Evolutionary conservation across 2,888 invertebrate species (phyloP).

Genomic region (Xylota segnis): DNA sequence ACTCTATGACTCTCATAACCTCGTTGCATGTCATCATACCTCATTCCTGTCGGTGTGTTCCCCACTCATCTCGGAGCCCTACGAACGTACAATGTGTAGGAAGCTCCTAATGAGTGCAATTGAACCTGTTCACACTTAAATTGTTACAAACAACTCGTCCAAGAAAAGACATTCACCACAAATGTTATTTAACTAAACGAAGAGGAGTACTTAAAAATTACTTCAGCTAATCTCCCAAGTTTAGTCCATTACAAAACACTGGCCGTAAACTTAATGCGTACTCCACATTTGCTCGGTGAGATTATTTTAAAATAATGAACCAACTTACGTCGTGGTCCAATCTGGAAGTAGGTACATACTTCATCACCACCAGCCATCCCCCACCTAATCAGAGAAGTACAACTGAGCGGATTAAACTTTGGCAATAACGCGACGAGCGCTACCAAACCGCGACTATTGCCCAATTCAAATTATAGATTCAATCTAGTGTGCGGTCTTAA

Average conservation of each 20-base stretch:
- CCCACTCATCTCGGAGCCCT: too few relatives aligned
- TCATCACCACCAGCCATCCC: constrained; percentile 18
- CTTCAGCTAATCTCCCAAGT: constrained; percentile 11
- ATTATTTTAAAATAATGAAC: constrained; percentile 55
- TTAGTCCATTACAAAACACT: constrained; percentile 13
- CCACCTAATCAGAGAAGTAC: constrained; percentile 23
- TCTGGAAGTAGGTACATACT: constrained; percentile 7
- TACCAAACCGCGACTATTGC: constrained; percentile 48
- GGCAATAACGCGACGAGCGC: constrained; percentile 9
- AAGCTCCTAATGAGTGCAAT: too few relatives aligned
- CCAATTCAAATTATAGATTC: constrained; percentile 69
- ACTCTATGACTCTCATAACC: too few relatives aligned
- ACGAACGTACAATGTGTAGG: too few relatives aligned
- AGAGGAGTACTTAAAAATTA: constrained; percentile 13
- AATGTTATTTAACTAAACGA: constrained; percentile 5
- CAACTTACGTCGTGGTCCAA: constrained; percentile 37
- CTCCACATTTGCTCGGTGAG: constrained; percentile 11
- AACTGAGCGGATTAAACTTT: constrained; percentile 43
- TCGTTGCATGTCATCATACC: too few relatives aligned
- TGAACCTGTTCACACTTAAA: background rate
- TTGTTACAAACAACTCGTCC: background rate
- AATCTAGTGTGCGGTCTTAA: constrained; percentile 68
- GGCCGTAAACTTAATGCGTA: constrained; percentile 5
- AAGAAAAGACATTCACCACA: constrained; percentile 10
- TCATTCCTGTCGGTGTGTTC: too few relatives aligned